phyloP scores from a whole-genome alignment of 2,113 vertebrate species.

The Serilophus lunatus region DNA sequence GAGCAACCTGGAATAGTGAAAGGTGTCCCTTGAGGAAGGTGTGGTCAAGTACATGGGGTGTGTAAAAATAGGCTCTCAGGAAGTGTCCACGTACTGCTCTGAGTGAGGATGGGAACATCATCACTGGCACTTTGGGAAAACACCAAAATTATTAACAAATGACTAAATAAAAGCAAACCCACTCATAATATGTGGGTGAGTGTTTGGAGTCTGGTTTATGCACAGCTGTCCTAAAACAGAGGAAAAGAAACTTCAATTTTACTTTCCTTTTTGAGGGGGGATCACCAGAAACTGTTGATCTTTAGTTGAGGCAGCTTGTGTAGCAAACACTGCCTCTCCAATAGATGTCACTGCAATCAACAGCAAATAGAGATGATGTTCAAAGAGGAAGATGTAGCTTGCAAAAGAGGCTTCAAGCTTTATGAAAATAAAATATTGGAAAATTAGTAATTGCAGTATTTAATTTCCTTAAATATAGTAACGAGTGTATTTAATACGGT shows the following conservation, averaged over 20 bases:
- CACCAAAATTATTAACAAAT: neutral
- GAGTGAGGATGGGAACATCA: rapidly evolving
- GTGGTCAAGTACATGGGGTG: neutral
- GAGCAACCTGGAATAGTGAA: neutral
- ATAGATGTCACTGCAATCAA: conserved; percentile 78
- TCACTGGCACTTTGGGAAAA: neutral
- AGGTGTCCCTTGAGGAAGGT: neutral
- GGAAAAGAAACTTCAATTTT: neutral
- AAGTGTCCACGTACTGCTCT: neutral
- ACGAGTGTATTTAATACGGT: neutral
- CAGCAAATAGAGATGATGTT: conserved; percentile 41
- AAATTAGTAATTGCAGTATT: neutral
- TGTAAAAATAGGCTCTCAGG: neutral
- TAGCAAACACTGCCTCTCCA: conserved; percentile 60
- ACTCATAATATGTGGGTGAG: neutral
- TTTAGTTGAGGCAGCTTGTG: neutral
- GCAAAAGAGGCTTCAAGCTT: neutral
- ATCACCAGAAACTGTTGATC: neutral
- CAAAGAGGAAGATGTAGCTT: neutral
- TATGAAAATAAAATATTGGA: neutral
- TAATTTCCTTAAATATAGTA: neutral
- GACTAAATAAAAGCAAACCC: neutral
- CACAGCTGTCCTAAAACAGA: neutral
- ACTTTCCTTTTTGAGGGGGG: neutral
- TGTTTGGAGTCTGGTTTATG: neutral